phyloP scores from a whole-genome alignment of 2,797 vertebrate genomes.

The Catostomus latipinnis region DNA sequence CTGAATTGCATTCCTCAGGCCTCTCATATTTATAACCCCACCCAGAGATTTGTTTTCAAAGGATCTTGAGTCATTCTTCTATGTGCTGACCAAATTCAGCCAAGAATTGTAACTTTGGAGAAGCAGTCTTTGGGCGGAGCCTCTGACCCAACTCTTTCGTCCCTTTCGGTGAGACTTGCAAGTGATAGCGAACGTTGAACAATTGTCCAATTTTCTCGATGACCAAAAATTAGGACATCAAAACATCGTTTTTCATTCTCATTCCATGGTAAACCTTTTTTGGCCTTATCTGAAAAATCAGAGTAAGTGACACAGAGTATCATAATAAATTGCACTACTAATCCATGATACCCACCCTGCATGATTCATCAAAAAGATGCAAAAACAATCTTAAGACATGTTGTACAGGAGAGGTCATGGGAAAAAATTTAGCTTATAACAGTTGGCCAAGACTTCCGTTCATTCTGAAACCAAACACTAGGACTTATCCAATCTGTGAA shows the following conservation, averaged over 20 bases:
- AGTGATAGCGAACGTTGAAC: background rate
- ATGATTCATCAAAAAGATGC: conserved; percentile 2
- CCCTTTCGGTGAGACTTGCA: background rate
- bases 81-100: conserved; percentile 1
- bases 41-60: conserved; percentile 25
- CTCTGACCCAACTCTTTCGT: background rate
- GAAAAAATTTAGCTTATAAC: background rate
- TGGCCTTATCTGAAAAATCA: conserved; percentile 9
- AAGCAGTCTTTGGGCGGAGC: conserved; percentile 33
- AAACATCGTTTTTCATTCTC: background rate
- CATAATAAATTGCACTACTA: conserved; percentile 2
- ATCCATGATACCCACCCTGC: background rate
- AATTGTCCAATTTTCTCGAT: conserved; percentile 10
- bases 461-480: conserved; percentile 30
- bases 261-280: background rate
- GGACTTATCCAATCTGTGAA: conserved; percentile 10
- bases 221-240: conserved; percentile 4
- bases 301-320: conserved; percentile 4
- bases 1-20: background rate
- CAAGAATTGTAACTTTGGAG: conserved; percentile 18
- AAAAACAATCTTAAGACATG: conserved; percentile 4
- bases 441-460: background rate
- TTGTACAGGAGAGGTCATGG: conserved; percentile 22
- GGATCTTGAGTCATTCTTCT: conserved; percentile 17
- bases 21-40: conserved; percentile 16